Evolutionary conservation across 2,888 invertebrate species (phyloP), one percentile per base, ranked within the genome.

Genomic region (Pandemis corylana): DNA sequence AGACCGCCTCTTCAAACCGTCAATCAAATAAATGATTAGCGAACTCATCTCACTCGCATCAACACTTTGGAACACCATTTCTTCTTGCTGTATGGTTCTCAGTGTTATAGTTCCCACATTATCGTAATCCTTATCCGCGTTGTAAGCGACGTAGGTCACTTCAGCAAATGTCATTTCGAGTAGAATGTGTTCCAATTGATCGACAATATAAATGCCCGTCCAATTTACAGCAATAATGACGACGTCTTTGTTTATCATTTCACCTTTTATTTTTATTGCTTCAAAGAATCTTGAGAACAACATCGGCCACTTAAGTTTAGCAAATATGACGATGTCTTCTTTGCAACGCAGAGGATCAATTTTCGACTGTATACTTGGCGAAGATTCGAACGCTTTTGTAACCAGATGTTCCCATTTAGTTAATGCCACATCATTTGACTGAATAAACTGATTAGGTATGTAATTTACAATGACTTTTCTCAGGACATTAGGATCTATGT

Each of bases 241-340:
- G 81, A 98, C 96, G 80, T 96, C 95, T 80, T 95, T 96, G 7
- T 95, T 93, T 7, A 97, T 94, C 44, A 95, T 94, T 0, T 96
- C 96, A 0, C 97, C 97, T 76, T 96, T 96, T 65, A 96, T 90
- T 85, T 97, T 97, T n/a, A 97, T 95, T 0, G 97, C 98, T 93
- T 99, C 99, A 85, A 97, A 99, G 89, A 99, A 99, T 84, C 98
- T 95, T 0, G 99, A 99, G 89, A 99, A 99, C 7, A 99, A 93
- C 89, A 99, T 96, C 0, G 99, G 98, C 99, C 99, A 99, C 81
- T 98, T 97, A 77, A 97, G 94, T 92, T 98, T 98, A 2, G 98
- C 97, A 89, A 97, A 99, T 82, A 97, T 96, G 0, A 99, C 98
- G 70, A 99, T 97, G 85, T 99, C 98, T 89, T 98, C 98, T 89